These are phyloP conservation scores for Anarhynchus alexandrinus DNA, from an alignment of 2,113 vertebrate species.

Conservation along the genomic window DNA sequence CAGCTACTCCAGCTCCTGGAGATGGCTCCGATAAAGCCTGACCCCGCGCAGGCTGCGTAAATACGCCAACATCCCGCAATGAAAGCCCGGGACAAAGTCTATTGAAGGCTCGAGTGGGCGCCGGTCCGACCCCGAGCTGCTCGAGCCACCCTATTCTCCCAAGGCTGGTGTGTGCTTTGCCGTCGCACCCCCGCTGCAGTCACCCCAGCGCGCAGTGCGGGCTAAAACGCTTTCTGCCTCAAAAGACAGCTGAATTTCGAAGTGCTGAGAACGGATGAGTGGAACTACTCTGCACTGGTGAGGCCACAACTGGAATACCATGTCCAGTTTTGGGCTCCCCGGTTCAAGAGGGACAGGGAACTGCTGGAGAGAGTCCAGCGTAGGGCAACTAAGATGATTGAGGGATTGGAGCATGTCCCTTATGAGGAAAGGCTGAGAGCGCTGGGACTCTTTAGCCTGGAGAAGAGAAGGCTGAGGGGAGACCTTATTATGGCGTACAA, in stretches of 20 bases:
- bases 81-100: neutral
- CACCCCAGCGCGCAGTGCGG: accelerated
- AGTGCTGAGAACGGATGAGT: neutral
- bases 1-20: slow-evolving; percentile 29
- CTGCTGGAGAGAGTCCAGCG: too few relatives aligned
- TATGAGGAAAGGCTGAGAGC: too few relatives aligned
- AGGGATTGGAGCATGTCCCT: too few relatives aligned
- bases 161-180: accelerated
- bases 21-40: neutral
- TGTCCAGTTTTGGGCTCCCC: too few relatives aligned
- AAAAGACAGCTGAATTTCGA: neutral
- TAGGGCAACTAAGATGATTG: too few relatives aligned
- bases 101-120: neutral
- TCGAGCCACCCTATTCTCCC: neutral
- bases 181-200: accelerated
- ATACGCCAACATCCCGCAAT: accelerated
- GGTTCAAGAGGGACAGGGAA: too few relatives aligned
- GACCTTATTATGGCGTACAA: too few relatives aligned
- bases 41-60: neutral
- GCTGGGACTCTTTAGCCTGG: too few relatives aligned
- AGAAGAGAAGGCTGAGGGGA: too few relatives aligned
- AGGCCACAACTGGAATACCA: too few relatives aligned
- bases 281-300: too few relatives aligned
- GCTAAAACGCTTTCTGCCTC: neutral
- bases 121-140: neutral